Percentiles rank a stretch among this genome's conserved stretches.
Evolutionary conservation across 1,140 invertebrate genomes (phyloP).

Genomic region (Amyelois transitella): DNA sequence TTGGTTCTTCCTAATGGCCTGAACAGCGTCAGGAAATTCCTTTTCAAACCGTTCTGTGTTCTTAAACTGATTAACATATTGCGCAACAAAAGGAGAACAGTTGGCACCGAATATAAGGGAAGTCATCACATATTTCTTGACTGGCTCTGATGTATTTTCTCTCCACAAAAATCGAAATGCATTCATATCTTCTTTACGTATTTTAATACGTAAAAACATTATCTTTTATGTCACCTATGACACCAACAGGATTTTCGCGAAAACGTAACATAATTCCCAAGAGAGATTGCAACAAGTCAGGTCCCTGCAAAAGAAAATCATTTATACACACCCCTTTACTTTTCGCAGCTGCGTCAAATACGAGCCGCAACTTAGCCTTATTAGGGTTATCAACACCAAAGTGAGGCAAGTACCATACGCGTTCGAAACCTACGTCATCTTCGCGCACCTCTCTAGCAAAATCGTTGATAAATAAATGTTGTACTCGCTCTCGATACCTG

Average conservation of each 20-base stretch:
- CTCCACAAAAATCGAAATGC: slow-evolving; percentile 14
- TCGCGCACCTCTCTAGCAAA: slow-evolving; percentile 2
- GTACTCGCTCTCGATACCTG: slow-evolving; percentile 4
- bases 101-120: slow-evolving; percentile 21
- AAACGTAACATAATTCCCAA: neutral
- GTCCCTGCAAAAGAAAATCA: neutral
- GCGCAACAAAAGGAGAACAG: slow-evolving; percentile 17
- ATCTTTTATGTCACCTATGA: neutral
- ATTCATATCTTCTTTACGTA: slow-evolving; percentile 1
- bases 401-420: neutral
- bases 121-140: slow-evolving; percentile 14
- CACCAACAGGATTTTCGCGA: neutral
- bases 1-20: neutral
- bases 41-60: slow-evolving; percentile 8
- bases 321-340: neutral
- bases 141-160: neutral
- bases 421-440: neutral
- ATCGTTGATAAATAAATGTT: slow-evolving; percentile 11
- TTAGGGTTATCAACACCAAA: neutral
- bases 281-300: neutral
- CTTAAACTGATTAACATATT: slow-evolving; percentile 20
- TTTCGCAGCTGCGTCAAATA: neutral
- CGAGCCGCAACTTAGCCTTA: neutral
- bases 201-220: neutral
- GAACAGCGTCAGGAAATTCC: neutral